Base-by-base conservation (phyloP, 2,113 vertebrate genomes). In the Ariopsis seemanni region DNA sequence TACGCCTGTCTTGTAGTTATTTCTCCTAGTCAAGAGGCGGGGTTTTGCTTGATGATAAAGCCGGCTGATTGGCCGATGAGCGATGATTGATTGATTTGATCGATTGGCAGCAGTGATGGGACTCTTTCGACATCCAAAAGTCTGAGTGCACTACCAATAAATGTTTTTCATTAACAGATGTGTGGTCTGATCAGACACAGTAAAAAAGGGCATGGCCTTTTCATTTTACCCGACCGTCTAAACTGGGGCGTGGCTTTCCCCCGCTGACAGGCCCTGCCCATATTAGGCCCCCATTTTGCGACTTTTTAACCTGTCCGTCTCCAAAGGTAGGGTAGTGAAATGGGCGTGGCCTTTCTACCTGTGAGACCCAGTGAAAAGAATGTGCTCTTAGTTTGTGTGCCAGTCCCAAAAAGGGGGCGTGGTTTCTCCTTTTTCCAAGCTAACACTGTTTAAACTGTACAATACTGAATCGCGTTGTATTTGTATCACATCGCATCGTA, bases 1-100 rank as follows among this genome's bases (percentile, higher is more conserved):
- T 95, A 91, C 95, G 92, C 96, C 96, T 95, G 96, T 96, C 96
- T 95, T 96, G 96, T 95, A 94, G 95, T 96, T 95, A 95, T 95
- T 97, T 97, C 96, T 93, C 95, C 93, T 95, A 92, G 53, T 58
- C 9, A 58, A 81, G 71, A 67, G 78, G 75, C 15, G 48, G 78
- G 50, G 85, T 93, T 91, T 93, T 55, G 52, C 69, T 92, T 22
- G 60, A 22, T n/a, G 62, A 85, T 10, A 95, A 96, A 94, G 94
- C 94, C 93, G 88, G 93, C 90, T 53, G 63, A 81, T 77, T 20
- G 18, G 53, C n/a, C 10, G 63, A 2, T 8, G 62, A 62, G 84
- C 2, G 52, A 62, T 67, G 60, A 78, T 17, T 57, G 55, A 57
- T 57, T 20, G 34, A 77, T 55, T 34, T 34, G 34, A 34, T 57